Evolutionary conservation across 2,797 vertebrate genomes (phyloP), one percentile per base, ranked within the genome.

Genomic region (Gymnoscopelus braueri): DNA sequence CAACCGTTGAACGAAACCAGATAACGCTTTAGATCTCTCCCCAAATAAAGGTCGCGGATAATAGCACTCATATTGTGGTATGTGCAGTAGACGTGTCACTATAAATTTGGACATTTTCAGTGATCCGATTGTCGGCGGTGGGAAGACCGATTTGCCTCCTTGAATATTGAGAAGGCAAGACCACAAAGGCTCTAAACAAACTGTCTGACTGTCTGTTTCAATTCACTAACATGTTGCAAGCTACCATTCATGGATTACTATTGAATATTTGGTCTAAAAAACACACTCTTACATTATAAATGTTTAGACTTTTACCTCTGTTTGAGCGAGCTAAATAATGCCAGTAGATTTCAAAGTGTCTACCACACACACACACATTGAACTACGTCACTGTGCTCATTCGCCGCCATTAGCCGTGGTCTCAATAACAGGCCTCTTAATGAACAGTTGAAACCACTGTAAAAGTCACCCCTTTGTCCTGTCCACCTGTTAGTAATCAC

Each of bases 401-500:
- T 7, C 19, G 15, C 48, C 5, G 23, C 10, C 15, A 48, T 60
- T 24, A 47, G 19, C 32, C 11, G 58, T 14, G 47, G 39, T 59
- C 51, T 65, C 12, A 49, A 23, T 44, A 60, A 65, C 24, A 44
- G 14, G 9, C 19, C 35, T 11, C 15, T 63, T 48, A 68, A 10
- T 6, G 32, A 58, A 32, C 59, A 23, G n/a, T 29, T 64, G n/a
- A 29, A 12, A 67, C 72, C 53, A 15, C 5, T 15, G n/a, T 60
- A 29, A 49, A 60, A 58, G 55, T 1, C 63, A 69, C 13, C 51
- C 79, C 57, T 75, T 35, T 68, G 64, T 67, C 44, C 69, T 73
- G 60, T 76, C 61, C 81, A 82, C 80, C 84, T 88, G 77, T 80
- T 79, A 71, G 60, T 71, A 44, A 82, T 86, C 75, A 61, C 23